Percentiles rank a stretch among this genome's conserved stretches.
Conservation (phyloP, 2,888 invertebrate species). For the Synanthedon formicaeformis region DNA sequence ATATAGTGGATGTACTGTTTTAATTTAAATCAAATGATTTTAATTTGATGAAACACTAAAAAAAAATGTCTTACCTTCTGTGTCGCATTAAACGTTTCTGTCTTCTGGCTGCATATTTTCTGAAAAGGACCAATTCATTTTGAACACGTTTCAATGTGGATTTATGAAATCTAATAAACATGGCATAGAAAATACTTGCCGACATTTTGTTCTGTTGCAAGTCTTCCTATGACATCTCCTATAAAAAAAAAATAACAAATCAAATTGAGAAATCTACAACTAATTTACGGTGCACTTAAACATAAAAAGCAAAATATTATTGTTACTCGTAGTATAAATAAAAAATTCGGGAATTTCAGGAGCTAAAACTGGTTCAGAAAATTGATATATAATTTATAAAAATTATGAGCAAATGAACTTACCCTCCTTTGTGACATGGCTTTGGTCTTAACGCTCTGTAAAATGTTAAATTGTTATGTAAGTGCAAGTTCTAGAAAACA, state of each 20-base stretch:
- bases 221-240: slow-evolving; percentile 34
- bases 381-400: background rate
- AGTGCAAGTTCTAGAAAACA: too few relatives aligned
- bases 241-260: slow-evolving; percentile 5
- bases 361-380: too few relatives aligned
- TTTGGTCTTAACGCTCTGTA: slow-evolving; percentile 5
- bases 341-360: too few relatives aligned
- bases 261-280: slow-evolving; percentile 1
- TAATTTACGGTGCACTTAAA: background rate
- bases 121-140: slow-evolving; percentile 3
- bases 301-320: too few relatives aligned
- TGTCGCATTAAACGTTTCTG: too few relatives aligned
- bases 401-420: slow-evolving; percentile 10
- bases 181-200: slow-evolving; percentile 15
- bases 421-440: slow-evolving; percentile 40
- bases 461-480: background rate
- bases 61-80: too few relatives aligned
- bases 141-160: background rate
- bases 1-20: too few relatives aligned
- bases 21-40: too few relatives aligned
- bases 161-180: too few relatives aligned
- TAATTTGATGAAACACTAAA: too few relatives aligned
- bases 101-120: slow-evolving; percentile 19
- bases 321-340: too few relatives aligned
- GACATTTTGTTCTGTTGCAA: slow-evolving; percentile 37